phyloP scores from a whole-genome alignment of 1,140 invertebrate genomes.

The Pygmarrhopalites habei region DNA sequence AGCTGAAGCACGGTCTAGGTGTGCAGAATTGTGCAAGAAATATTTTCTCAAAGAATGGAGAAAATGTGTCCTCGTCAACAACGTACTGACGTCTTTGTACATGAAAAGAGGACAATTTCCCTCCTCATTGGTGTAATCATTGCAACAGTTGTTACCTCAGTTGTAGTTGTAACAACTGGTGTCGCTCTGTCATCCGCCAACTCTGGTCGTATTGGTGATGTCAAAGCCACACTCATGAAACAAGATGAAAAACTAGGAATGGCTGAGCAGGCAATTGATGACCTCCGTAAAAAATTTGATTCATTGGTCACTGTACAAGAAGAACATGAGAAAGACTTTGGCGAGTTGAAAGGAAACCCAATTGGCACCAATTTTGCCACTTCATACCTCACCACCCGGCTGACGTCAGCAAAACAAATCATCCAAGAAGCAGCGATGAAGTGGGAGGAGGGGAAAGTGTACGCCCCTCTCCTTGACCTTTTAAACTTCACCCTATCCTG shows the following conservation, averaged over 20 bases:
- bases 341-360: constrained; percentile 14
- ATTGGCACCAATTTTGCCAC: constrained; percentile 1
- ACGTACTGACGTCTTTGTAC: background rate
- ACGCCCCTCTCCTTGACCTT: constrained; percentile 7
- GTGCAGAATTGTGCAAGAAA: background rate
- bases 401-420: background rate
- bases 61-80: constrained; percentile 2
- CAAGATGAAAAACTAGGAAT: background rate
- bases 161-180: background rate
- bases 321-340: background rate
- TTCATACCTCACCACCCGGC: constrained; percentile 9
- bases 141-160: background rate
- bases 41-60: background rate
- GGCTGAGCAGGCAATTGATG: background rate
- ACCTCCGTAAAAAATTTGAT: background rate
- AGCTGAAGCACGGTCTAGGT: background rate
- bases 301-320: background rate
- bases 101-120: constrained; percentile 2
- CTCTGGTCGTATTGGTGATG: background rate
- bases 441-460: constrained; percentile 11
- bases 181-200: background rate
- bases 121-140: background rate
- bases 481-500: constrained; percentile 18
- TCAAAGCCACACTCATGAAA: background rate
- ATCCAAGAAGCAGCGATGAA: background rate